These are phyloP conservation scores for Pseudoips prasinana DNA, from an alignment of 2,888 invertebrate genomes.

Conservation along the genomic window DNA sequence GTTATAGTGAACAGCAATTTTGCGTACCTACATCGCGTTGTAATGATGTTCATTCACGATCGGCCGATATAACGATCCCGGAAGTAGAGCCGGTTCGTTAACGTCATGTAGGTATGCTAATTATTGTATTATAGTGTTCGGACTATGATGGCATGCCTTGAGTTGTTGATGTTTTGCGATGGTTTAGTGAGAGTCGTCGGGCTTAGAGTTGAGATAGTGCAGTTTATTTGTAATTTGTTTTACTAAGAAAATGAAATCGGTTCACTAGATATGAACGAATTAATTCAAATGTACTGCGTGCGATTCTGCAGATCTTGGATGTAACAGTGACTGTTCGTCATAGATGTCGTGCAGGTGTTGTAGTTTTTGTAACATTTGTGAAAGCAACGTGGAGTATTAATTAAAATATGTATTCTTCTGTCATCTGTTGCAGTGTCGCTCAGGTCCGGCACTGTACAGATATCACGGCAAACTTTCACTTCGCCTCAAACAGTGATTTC, in stretches of 20 bases:
- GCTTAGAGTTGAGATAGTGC: neutral
- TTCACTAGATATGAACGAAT: conserved; percentile 7
- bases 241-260: conserved; percentile 11
- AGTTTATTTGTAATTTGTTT: neutral
- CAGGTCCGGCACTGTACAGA: conserved; percentile 48
- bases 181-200: conserved; percentile 28
- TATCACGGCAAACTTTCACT: conserved; percentile 68
- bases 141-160: conserved; percentile 45
- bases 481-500: conserved; percentile 53
- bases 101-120: conserved; percentile 75
- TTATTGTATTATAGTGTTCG: conserved; percentile 60
- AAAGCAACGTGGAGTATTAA: conserved; percentile 53
- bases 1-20: conserved; percentile 46
- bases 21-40: conserved; percentile 53
- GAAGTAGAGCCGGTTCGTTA: conserved; percentile 77
- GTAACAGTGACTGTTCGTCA: conserved; percentile 29
- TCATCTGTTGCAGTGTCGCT: conserved; percentile 44
- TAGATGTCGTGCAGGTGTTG: conserved; percentile 16
- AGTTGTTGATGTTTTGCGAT: conserved; percentile 25
- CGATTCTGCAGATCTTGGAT: conserved; percentile 25
- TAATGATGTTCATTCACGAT: conserved; percentile 70
- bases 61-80: conserved; percentile 72
- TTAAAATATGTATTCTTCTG: conserved; percentile 57
- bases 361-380: conserved; percentile 47
- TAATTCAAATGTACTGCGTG: conserved; percentile 25